A percentile compares a stretch with the other conserved stretches of the same genome.
phyloP scores from a whole-genome alignment of 2,888 invertebrate species.

The Drosophila leonis region DNA sequence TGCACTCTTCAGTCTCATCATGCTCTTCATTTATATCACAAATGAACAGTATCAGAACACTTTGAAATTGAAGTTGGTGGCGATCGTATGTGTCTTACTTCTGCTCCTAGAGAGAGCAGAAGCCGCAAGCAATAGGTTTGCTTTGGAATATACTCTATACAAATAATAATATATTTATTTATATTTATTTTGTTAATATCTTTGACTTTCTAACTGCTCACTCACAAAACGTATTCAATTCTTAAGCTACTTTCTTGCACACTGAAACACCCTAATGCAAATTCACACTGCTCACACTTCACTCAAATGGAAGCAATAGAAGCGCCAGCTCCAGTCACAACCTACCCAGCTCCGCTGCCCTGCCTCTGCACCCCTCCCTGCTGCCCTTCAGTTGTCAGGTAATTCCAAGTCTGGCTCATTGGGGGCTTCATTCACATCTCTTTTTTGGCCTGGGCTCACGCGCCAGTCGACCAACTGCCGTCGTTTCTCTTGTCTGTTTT shows the following conservation, averaged over 20 bases:
- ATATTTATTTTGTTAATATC: not conserved
- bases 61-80: not conserved
- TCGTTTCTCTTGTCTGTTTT: constrained; percentile 22
- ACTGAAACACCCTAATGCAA: constrained; percentile 40
- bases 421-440: constrained; percentile 49
- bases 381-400: constrained; percentile 25
- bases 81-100: not conserved
- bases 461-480: constrained; percentile 26
- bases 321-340: constrained; percentile 31
- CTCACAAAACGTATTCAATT: no score
- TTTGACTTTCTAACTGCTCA: no score
- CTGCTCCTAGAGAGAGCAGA: not conserved
- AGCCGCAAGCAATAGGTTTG: not conserved
- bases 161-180: no score
- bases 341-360: not conserved
- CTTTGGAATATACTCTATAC: not conserved
- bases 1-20: no score
- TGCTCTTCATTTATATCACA: not conserved
- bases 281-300: constrained; percentile 18
- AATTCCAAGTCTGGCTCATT: constrained; percentile 31
- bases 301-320: constrained; percentile 9
- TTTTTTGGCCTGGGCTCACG: constrained; percentile 23
- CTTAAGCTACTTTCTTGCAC: not conserved
- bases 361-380: not conserved
- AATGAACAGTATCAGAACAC: no score